Evolutionary conservation across 2,797 vertebrate species (phyloP), one percentile per base, ranked within the genome.

Genomic region (Tapirus indicus): DNA sequence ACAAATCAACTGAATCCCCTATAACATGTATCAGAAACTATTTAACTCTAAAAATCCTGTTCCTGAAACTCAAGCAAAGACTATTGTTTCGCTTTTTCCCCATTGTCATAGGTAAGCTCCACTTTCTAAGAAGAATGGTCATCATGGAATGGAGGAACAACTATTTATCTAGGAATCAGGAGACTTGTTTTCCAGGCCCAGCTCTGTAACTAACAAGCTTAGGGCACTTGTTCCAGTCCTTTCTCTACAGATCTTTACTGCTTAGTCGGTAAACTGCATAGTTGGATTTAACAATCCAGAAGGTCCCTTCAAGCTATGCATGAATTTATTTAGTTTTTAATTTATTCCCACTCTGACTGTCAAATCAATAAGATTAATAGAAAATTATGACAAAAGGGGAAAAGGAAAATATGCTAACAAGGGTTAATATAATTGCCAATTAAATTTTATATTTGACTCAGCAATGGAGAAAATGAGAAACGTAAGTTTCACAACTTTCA

Each of bases 361-460:
- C 79, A 66, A 83, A 79, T 75, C 89, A 64, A 49, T 62, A 91
- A 25, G 1, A 23, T 38, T 85, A 88, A 74, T 20, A n/a, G 20
- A 95, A 96, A 93, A 62, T 2, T 54, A 75, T 47, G 75, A 58
- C 44, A 23, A 69, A 23, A 16, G 12, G 29, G 5, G 35, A 18
- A 91, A 64, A 91, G 1, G 47, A 54, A 94, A 94, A 83, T 77
- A 92, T 6, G 18, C 2, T 49, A 91, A 68, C 44, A 74, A 91
- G 4, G 5, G 3, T 71, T 96, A 68, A 91, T 23, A n/a, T 27
- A 12, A 27, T 9, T 64, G 79, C 9, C 85, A 68, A 60, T 86
- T 95, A 86, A 68, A 90, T 75, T 95, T 74, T 82, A 56, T 86
- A 60, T 94, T 88, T 44, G 74, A 35, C 83, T 89, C 21, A 94